These are phyloP conservation scores for Ochlodes sylvanus DNA, from an alignment of 2,888 invertebrate species.

Conservation along the genomic window DNA sequence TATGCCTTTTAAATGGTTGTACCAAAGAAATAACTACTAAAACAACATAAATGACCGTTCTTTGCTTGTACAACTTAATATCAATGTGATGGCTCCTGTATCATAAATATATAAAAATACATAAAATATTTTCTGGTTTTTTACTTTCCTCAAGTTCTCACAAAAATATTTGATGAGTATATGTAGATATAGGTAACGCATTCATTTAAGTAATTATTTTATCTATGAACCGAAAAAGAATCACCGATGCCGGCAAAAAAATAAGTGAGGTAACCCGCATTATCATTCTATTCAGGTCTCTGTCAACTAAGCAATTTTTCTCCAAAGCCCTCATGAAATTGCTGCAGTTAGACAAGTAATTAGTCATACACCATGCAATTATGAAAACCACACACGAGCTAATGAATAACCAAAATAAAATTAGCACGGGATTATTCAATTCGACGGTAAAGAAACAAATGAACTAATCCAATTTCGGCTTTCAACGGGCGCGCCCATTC, in stretches of 20 bases:
- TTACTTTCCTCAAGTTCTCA: not conserved
- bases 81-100: constrained; percentile 28
- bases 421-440: constrained; percentile 33
- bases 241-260: too few relatives aligned
- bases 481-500: constrained; percentile 63
- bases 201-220: too few relatives aligned
- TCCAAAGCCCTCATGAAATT: too few relatives aligned
- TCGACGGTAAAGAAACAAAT: constrained; percentile 51
- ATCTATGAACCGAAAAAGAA: too few relatives aligned
- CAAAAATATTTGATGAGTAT: too few relatives aligned
- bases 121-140: constrained; percentile 21
- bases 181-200: too few relatives aligned
- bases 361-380: not conserved
- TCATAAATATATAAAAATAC: constrained; percentile 27
- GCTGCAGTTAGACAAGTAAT: not conserved
- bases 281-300: too few relatives aligned
- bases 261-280: too few relatives aligned
- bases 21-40: constrained; percentile 34
- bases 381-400: constrained; percentile 16
- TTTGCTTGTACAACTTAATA: constrained; percentile 36
- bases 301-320: too few relatives aligned
- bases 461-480: constrained; percentile 64
- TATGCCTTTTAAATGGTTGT: constrained; percentile 31
- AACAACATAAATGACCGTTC: constrained; percentile 29
- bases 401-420: constrained; percentile 28